Evolutionary conservation across 2,888 invertebrate genomes (phyloP), one percentile per base, ranked within the genome.

Genomic region (Cistogaster globosa): DNA sequence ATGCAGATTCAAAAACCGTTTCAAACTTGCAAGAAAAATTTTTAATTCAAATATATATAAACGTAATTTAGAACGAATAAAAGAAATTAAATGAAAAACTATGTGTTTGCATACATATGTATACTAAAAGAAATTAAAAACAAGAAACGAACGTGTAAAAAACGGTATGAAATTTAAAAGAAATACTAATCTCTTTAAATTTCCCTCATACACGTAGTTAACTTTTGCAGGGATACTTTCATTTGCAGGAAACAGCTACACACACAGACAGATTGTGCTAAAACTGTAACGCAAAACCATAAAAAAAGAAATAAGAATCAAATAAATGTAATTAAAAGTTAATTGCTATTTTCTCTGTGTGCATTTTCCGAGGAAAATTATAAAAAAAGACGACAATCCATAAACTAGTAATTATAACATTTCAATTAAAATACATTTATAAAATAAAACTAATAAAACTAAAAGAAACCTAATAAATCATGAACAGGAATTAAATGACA

Each of bases 321-420:
- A 77, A 65, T 65, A 78, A 32, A 84, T 53, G 65, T 84, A 84
- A 84, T 84, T 79, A 84, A 79, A 75, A 75, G 18, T 65, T 75
- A 79, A 83, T 78, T 83, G 63, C 11, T 58, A 79, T 69, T 74
- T 75, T 71, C 58, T 65, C 63, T 71, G 75, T 75, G 79, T 75
- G 75, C 69, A 84, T 79, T 84, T 84, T 51, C 75, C 74, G 32
- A 8, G 48, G 48, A 38, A 62, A 68, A 53, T 20, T 57, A 18
- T 36, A 68, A 74, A 55, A 45, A 71, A 53, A 20, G 18, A 53
- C 45, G 16, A 48, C 36, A 48, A 72, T 4, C 65, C 67, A 26
- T 55, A 53, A 60, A n/a, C 80, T 74, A 18, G 42, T 36, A 74
- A 80, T 67, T 74, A 80, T 20, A 18, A 32, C 12, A 53, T 67